Base-by-base conservation (phyloP, 2,113 vertebrate genomes). In the Cyphomyrus plagiostoma region DNA sequence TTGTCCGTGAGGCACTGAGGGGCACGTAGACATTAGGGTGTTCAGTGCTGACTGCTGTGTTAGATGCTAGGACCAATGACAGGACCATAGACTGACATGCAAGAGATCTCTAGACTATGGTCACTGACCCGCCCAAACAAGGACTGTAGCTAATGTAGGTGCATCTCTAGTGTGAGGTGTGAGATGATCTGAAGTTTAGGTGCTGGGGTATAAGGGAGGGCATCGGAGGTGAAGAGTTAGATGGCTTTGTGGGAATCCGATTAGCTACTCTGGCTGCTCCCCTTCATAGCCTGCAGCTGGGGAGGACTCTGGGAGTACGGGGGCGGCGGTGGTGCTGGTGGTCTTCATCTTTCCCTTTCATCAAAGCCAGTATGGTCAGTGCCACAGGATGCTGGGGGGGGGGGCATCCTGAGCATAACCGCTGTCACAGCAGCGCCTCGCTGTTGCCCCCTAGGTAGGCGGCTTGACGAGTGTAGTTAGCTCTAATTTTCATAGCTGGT, bases 401-500 rank as follows among this genome's bases (percentile, higher is more conserved):
- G 80, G 80, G 19, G 49, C 30, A 77, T 13, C 70, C 70, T 77
- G 30, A 39, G 7, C 46, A 4, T 83, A 42, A 48, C 42, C 49
- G 15, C 48, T 85, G 42, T 85, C n/a, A 86, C 49, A 17, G 49
- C 48, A 13, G 17, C 26, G 30, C 85, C 85, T 86, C 30, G 11
- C 45, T 48, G 83, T 85, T 1, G 1, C 21, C 83, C 83, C 50
- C n/a, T 6, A 53, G 85, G 49, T 49, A 87, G 85, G n/a, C 30
- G 13, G 84, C 4, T 50, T 87, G 50, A 50, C 50, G 1, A 39
- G 50, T 52, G 49, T 35, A 87, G 35, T 87, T 87, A 87, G 85
- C 49, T 87, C 5, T 56, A 39, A 53, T 86, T 87, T 58, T 58
- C 86, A 87, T 58, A 87, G 52, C 50, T 58, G 52, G 86, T 42